Evolutionary conservation across 2,113 vertebrate genomes (phyloP).

Genomic region (Tamias sibiricus): DNA sequence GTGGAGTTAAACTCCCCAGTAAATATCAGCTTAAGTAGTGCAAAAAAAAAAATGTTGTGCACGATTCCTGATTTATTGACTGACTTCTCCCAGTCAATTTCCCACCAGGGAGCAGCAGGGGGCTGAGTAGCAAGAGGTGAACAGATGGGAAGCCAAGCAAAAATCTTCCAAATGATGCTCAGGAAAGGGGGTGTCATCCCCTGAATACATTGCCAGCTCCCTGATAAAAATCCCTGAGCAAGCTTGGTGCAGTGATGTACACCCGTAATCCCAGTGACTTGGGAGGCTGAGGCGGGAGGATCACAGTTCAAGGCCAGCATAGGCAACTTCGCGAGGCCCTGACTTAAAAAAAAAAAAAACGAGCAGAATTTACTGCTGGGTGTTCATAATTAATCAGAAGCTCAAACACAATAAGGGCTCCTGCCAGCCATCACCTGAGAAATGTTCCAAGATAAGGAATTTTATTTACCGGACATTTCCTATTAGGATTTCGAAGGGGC

Average conservation of each 20-base stretch:
- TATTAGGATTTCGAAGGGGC: neutral
- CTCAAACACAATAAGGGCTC: neutral
- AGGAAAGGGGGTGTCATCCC: neutral
- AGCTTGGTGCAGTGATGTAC: neutral
- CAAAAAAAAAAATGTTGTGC: constrained; percentile 34
- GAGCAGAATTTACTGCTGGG: neutral
- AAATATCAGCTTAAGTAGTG: constrained; percentile 44
- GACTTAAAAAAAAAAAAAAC: neutral
- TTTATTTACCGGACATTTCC: neutral
- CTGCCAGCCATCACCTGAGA: neutral
- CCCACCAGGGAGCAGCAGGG: constrained; percentile 10
- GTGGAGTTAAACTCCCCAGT: neutral
- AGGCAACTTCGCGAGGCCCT: neutral
- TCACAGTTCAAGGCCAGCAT: neutral
- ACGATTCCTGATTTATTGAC: neutral
- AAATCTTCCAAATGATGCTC: constrained; percentile 27
- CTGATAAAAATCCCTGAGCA: neutral
- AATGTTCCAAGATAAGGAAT: neutral
- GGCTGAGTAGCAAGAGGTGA: constrained; percentile 24
- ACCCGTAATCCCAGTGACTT: neutral
- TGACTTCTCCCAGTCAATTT: constrained; percentile 57
- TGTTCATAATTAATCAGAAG: neutral
- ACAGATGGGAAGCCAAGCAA: constrained; percentile 44
- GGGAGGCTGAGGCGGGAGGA: neutral
- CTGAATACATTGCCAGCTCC: neutral